These are phyloP conservation scores for Rallus crepitans DNA, from an alignment of 2,797 vertebrate genomes.

Conservation along the genomic window DNA sequence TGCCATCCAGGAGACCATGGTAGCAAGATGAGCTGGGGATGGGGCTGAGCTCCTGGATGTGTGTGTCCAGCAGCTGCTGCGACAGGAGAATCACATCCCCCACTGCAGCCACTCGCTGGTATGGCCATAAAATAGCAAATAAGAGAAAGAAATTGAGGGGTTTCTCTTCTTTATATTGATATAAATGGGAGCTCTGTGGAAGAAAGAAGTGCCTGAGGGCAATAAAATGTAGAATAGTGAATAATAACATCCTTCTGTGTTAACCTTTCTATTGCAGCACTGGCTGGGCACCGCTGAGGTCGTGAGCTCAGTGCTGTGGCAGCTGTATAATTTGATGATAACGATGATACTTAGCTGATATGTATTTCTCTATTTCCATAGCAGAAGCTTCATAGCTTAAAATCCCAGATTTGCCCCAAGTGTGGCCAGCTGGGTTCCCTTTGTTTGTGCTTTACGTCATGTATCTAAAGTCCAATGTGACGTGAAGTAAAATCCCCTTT, in stretches of 20 bases:
- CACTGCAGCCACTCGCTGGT: background rate
- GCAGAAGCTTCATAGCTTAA: background rate
- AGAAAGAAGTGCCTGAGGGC: background rate
- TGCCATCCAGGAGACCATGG: background rate
- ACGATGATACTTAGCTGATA: background rate
- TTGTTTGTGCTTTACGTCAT: fast-evolving
- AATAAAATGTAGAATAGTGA: background rate
- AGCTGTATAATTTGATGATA: background rate
- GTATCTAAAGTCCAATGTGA: background rate
- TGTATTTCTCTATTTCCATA: background rate
- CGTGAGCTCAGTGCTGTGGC: background rate
- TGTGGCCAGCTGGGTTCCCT: background rate
- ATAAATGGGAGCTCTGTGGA: background rate
- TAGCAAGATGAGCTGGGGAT: background rate
- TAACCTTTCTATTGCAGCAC: background rate
- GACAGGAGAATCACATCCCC: background rate
- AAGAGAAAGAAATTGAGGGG: background rate
- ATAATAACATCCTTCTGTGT: background rate
- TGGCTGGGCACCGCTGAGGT: background rate
- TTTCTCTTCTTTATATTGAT: background rate
- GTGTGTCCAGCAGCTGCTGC: background rate
- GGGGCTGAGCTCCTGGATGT: background rate
- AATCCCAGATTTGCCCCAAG: background rate
- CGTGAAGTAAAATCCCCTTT: background rate
- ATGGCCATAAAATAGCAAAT: background rate